These are phyloP conservation scores for Paralinhomoeus sp. DNA, from an alignment of 2,888 invertebrate species.

Conservation along the genomic window DNA sequence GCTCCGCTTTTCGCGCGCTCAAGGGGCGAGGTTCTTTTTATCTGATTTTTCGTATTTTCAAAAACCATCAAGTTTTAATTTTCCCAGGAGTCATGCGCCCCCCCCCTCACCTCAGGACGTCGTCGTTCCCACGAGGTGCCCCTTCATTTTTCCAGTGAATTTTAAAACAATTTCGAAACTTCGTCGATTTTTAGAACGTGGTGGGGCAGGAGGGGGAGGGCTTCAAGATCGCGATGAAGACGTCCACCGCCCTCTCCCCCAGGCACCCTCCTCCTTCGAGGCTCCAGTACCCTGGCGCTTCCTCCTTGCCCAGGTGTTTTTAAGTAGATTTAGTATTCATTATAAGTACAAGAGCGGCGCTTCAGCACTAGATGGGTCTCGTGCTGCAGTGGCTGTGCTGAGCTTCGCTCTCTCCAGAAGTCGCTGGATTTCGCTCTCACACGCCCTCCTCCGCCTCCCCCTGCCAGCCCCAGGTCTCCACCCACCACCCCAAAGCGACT, in stretches of 20 bases:
- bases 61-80: conserved; percentile 10
- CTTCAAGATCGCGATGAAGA: conserved; percentile 88
- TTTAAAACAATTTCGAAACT: no score
- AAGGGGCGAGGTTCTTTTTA: conserved; percentile 57
- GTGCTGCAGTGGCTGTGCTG: conserved; percentile 82
- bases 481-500: no score
- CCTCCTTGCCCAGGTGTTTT: conserved; percentile 27
- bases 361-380: conserved; percentile 45
- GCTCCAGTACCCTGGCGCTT: conserved; percentile 78
- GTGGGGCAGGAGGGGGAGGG: conserved; percentile 68
- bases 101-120: conserved; percentile 94
- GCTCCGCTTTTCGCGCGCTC: conserved; percentile 65
- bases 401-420: conserved; percentile 72
- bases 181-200: conserved; percentile 47
- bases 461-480: conserved; percentile 70
- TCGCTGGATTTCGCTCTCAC: conserved; percentile 61
- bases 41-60: not conserved
- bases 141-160: no score
- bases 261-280: conserved; percentile 66
- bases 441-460: conserved; percentile 86
- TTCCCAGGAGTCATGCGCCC: conserved; percentile 29
- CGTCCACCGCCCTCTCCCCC: conserved; percentile 71
- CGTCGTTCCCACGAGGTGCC: conserved; percentile 64
- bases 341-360: no score
- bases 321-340: no score